Evolutionary conservation across 1,140 invertebrate genomes (phyloP).

Genomic region (Pseudachorutes palmiensis): DNA sequence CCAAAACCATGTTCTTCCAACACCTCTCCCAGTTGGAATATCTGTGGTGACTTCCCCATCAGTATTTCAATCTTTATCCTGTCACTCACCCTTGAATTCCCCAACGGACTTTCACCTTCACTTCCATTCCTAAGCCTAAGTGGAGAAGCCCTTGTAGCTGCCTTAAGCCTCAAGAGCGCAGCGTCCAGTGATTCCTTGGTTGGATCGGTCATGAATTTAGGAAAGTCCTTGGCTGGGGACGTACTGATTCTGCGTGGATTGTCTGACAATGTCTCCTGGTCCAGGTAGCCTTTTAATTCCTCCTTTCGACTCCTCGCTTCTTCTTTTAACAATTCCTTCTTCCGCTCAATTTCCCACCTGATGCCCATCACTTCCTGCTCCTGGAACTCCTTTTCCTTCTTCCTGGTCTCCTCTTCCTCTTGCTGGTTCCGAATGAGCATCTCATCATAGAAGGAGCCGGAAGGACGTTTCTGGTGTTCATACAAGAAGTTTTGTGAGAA

Average conservation of each 20-base stretch:
- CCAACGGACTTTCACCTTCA: background rate
- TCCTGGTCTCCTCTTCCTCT: conserved; percentile 26
- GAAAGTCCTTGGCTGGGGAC: too few species aligned
- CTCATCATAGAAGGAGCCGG: conserved; percentile 34
- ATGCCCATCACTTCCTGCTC: conserved; percentile 48
- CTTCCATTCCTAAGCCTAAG: background rate
- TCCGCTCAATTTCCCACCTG: conserved; percentile 58
- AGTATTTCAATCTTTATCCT: background rate
- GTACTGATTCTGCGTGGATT: background rate
- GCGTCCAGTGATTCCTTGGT: too few species aligned
- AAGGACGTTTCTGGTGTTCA: conserved; percentile 33
- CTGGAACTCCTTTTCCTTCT: conserved; percentile 21
- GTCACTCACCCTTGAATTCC: background rate
- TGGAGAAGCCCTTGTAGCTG: background rate
- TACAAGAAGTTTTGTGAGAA: conserved; percentile 29
- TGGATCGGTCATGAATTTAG: too few species aligned
- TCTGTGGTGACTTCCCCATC: background rate
- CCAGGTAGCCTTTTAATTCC: conserved; percentile 24
- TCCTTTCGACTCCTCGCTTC: conserved; percentile 47
- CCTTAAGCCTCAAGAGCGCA: too few species aligned
- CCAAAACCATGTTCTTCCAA: conserved; percentile 37
- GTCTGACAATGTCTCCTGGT: background rate
- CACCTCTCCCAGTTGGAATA: background rate
- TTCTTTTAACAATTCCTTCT: conserved; percentile 56
- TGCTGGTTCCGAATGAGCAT: conserved; percentile 30